Evolutionary conservation across 2,797 vertebrate genomes (phyloP).

Genomic region (Argyrosomus regius): DNA sequence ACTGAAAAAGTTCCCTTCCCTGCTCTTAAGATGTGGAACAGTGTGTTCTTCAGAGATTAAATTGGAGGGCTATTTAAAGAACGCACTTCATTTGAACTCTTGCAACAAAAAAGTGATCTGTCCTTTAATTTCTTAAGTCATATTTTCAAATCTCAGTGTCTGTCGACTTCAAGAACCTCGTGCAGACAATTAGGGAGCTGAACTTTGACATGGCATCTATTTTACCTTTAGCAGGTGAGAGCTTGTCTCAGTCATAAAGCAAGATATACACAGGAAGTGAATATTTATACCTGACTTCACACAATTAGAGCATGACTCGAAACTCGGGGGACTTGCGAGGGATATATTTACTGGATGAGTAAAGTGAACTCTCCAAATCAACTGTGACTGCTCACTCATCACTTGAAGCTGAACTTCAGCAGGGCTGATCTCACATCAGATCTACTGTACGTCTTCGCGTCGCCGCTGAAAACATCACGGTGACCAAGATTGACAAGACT

Average conservation of each 20-base stretch:
- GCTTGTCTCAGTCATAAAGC: background rate
- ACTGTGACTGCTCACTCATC: slow-evolving; percentile 51
- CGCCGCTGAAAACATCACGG: slow-evolving; percentile 38
- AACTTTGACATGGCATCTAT: slow-evolving; percentile 34
- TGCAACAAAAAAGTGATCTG: slow-evolving; percentile 42
- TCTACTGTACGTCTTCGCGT: slow-evolving; percentile 36
- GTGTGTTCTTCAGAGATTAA: slow-evolving; percentile 50
- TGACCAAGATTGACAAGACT: slow-evolving; percentile 44
- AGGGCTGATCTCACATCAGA: slow-evolving; percentile 42
- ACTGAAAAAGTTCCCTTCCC: slow-evolving; percentile 13
- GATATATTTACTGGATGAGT: slow-evolving; percentile 2
- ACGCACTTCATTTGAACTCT: slow-evolving; percentile 62
- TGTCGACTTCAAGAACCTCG: slow-evolving; percentile 3
- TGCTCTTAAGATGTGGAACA: slow-evolving; percentile 29
- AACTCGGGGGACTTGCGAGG: slow-evolving; percentile 33
- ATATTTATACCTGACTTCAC: slow-evolving; percentile 47
- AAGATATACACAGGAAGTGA: slow-evolving; percentile 17
- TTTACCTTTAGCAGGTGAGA: slow-evolving; percentile 30
- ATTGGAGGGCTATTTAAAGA: slow-evolving; percentile 62
- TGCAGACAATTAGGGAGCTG: slow-evolving; percentile 14
- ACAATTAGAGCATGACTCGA: slow-evolving; percentile 20
- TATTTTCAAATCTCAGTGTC: slow-evolving; percentile 25
- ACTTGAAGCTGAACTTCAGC: slow-evolving; percentile 25
- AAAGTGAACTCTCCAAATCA: slow-evolving; percentile 15
- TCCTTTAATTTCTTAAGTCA: slow-evolving; percentile 36